A percentile compares a stretch with the other conserved stretches of the same genome.
Conservation (phyloP, 2,113 vertebrate genomes). For the Colossoma macropomum region DNA sequence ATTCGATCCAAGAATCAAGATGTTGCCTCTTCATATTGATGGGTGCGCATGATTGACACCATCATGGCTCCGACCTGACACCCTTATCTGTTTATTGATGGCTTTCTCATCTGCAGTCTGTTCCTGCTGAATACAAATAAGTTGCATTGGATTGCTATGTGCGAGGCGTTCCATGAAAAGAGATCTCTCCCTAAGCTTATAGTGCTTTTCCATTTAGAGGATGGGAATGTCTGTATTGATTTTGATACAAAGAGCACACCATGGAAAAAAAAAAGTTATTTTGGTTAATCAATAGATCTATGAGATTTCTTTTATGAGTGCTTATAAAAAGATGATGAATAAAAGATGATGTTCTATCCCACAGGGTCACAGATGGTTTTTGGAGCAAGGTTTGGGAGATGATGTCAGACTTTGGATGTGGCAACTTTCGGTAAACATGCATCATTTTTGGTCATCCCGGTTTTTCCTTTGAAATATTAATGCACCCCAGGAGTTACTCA, state of each 20-base stretch:
- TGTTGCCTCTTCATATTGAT: neutral
- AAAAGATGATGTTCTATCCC: constrained; percentile 6
- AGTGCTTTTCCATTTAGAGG: neutral
- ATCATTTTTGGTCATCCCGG: constrained; percentile 24
- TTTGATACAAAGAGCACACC: neutral
- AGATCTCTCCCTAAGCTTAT: neutral
- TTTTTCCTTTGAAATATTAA: constrained; percentile 19
- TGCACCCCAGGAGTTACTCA: neutral
- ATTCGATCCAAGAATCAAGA: neutral
- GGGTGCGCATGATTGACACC: neutral
- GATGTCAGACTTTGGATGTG: constrained; percentile 28
- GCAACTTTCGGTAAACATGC: neutral
- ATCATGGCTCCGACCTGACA: neutral
- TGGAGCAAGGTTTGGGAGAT: neutral
- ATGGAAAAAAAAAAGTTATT: neutral
- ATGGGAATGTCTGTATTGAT: neutral
- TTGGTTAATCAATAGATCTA: constrained; percentile 25
- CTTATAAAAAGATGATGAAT: constrained; percentile 10
- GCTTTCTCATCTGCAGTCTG: neutral
- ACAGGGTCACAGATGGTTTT: neutral
- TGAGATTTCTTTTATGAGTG: neutral
- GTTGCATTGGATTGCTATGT: neutral
- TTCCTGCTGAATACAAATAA: constrained; percentile 20
- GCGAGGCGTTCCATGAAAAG: neutral
- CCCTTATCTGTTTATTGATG: neutral